These are phyloP conservation scores for Percopsis transmontana DNA, from an alignment of 2,113 vertebrate genomes.

Conservation along the genomic window DNA sequence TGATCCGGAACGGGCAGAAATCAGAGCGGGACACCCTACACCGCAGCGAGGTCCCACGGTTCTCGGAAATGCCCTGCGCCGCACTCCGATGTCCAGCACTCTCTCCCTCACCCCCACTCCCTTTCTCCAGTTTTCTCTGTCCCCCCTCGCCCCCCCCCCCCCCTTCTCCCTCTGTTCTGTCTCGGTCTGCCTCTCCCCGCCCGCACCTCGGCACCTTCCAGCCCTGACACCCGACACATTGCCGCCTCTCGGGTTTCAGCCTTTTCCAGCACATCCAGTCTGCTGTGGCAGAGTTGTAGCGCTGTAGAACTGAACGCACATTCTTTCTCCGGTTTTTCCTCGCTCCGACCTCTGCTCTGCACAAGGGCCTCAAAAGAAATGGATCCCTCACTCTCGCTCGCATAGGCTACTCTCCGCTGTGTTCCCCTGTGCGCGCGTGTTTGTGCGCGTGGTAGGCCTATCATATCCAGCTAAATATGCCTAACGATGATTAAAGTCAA, in stretches of 20 bases:
- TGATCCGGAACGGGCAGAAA: conserved; percentile 89
- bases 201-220: conserved; percentile 69
- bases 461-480: conserved; percentile 77
- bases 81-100: conserved; percentile 56
- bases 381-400: conserved; percentile 60
- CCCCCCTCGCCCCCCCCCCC: conserved; percentile 4
- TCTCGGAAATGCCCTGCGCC: conserved; percentile 90
- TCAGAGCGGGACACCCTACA: conserved; percentile 95
- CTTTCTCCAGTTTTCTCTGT: conserved; percentile 23
- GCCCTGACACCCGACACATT: conserved; percentile 73
- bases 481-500: conserved; percentile 76
- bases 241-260: conserved; percentile 70
- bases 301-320: conserved; percentile 70
- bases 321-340: conserved; percentile 74
- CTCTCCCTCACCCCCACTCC: conserved; percentile 30
- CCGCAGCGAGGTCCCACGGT: conserved; percentile 95
- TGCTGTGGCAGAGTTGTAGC: conserved; percentile 70
- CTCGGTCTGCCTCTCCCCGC: neutral
- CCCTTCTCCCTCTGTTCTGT: conserved; percentile 82
- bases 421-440: conserved; percentile 22
- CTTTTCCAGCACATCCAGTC: conserved; percentile 74
- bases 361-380: conserved; percentile 71
- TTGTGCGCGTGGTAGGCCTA: conserved; percentile 59
- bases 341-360: conserved; percentile 74
- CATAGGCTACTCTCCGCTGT: conserved; percentile 50